Evolutionary conservation across 2,797 vertebrate genomes (phyloP).

Genomic region (Pangasius macronema): DNA sequence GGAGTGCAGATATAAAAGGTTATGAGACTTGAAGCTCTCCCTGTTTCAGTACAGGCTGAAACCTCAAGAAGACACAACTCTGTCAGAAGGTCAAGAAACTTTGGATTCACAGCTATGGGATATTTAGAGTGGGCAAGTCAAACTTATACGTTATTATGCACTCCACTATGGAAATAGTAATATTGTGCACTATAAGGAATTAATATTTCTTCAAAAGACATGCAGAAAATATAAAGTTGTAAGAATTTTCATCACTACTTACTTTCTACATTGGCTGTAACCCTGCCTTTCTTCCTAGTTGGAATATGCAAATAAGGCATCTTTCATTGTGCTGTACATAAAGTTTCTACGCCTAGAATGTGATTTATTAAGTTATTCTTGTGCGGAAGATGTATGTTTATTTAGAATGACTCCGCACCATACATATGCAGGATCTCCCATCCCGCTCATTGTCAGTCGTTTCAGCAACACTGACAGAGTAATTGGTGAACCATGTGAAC

Average conservation of each 20-base stretch:
- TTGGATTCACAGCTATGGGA: not conserved
- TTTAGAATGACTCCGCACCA: not conserved
- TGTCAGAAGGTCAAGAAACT: not conserved
- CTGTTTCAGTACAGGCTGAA: slow-evolving; percentile 29
- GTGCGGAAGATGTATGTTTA: no score
- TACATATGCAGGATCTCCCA: not conserved
- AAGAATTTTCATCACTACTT: not conserved
- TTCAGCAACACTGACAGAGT: not conserved
- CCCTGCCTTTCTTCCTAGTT: not conserved
- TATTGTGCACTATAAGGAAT: no score
- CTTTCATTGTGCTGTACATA: no score
- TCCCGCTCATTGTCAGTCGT: not conserved
- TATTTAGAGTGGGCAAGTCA: not conserved
- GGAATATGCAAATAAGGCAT: not conserved
- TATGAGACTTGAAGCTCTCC: slow-evolving; percentile 12
- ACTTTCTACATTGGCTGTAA: not conserved
- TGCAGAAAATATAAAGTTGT: not conserved
- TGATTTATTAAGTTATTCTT: not conserved
- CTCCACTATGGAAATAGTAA: not conserved
- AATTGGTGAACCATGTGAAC: not conserved
- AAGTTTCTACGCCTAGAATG: not conserved
- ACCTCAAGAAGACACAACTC: not conserved
- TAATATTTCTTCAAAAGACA: not conserved
- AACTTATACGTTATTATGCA: no score
- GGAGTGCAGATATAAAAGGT: slow-evolving; percentile 17